Conservation (phyloP, 2,797 vertebrate species). For the Podarcis lilfordi region DNA sequence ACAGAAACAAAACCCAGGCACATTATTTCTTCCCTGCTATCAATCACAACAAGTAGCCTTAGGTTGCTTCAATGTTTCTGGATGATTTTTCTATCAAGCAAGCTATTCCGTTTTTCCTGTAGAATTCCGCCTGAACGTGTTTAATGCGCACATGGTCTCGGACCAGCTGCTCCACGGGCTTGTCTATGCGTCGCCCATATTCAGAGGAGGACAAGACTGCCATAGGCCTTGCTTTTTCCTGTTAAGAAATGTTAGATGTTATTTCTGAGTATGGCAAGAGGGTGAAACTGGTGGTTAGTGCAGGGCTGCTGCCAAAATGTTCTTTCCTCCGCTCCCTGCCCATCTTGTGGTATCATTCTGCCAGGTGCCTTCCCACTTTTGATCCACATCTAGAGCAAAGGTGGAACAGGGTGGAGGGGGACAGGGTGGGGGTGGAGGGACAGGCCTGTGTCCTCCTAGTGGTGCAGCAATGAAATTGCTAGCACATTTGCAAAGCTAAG, state of each 20-base stretch:
- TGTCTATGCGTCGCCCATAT: slow-evolving; percentile 78
- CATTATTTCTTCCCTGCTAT: neutral
- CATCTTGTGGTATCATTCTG: neutral
- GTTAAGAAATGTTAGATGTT: slow-evolving; percentile 44
- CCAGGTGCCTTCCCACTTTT: too few species aligned
- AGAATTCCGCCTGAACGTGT: slow-evolving; percentile 79
- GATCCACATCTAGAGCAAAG: neutral
- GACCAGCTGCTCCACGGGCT: slow-evolving; percentile 59
- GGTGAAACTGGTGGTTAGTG: neutral
- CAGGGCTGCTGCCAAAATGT: neutral
- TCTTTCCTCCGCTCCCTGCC: neutral
- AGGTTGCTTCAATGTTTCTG: slow-evolving; percentile 75
- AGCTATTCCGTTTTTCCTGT: slow-evolving; percentile 80
- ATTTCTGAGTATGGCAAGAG: neutral
- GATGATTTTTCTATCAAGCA: slow-evolving; percentile 77
- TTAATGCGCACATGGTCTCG: slow-evolving; percentile 69
- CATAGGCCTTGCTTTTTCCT: slow-evolving; percentile 83
- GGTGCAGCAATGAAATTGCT: too few species aligned
- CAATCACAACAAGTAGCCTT: slow-evolving; percentile 33
- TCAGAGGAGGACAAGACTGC: slow-evolving; percentile 82
- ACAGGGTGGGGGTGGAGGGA: too few species aligned
- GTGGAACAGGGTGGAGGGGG: too few species aligned
- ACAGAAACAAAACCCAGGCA: neutral
- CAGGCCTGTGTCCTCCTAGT: too few species aligned
- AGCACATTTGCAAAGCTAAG: too few species aligned